A percentile compares a stretch with the other conserved stretches of the same genome.
These are phyloP conservation scores for Sinhomidia bicolor DNA, from an alignment of 2,888 invertebrate genomes.

Conservation along the genomic window DNA sequence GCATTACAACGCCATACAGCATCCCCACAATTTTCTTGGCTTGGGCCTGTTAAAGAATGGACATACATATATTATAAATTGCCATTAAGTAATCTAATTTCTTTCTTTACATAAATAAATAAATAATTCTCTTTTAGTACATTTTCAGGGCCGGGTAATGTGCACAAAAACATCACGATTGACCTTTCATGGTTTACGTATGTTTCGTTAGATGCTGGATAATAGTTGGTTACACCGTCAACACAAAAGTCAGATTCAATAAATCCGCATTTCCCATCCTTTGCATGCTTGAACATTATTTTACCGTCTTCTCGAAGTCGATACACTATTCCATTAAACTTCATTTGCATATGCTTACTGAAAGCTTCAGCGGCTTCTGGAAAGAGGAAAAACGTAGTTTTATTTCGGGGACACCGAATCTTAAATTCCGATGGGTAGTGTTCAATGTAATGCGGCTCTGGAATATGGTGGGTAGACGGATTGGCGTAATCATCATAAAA, in stretches of 20 bases:
- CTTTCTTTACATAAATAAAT: no score
- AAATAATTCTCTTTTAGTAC: no score
- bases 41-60: not conserved
- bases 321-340: conserved; percentile 55
- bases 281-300: conserved; percentile 57
- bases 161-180: conserved; percentile 62
- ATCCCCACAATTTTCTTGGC: conserved; percentile 47
- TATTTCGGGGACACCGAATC: conserved; percentile 48
- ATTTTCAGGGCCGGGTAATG: conserved; percentile 30
- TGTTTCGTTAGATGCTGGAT: not conserved
- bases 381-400: conserved; percentile 48
- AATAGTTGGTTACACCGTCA: conserved; percentile 66
- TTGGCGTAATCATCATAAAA: conserved; percentile 57
- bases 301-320: conserved; percentile 66
- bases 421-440: conserved; percentile 64
- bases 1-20: conserved; percentile 74
- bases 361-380: conserved; percentile 32
- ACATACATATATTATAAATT: not conserved
- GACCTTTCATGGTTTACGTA: conserved; percentile 50
- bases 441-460: conserved; percentile 69
- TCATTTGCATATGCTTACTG: not conserved
- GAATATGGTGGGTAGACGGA: not conserved
- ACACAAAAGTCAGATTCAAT: conserved; percentile 62
- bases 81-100: no score
- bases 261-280: conserved; percentile 64